Percentiles rank a stretch among this genome's conserved stretches.
These are phyloP conservation scores for Meandrina meandrites DNA, from an alignment of 92 coral and sea anemone genomes.

Conservation along the genomic window DNA sequence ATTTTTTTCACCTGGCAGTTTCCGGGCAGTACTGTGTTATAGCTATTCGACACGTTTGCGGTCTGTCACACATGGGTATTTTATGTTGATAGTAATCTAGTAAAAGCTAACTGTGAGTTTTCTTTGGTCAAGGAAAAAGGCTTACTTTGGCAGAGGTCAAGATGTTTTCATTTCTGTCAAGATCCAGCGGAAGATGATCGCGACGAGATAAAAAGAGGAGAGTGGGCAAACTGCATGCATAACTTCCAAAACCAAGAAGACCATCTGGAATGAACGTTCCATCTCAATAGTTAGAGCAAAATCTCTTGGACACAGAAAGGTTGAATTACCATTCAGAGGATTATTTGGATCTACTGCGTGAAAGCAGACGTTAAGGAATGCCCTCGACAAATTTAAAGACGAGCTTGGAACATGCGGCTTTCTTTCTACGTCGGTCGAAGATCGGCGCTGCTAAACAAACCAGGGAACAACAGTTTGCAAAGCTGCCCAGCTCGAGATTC, in stretches of 20 bases:
- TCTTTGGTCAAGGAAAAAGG: not conserved
- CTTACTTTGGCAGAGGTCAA: constrained; percentile 29
- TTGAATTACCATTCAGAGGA: not conserved
- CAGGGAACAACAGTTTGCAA: constrained; percentile 43
- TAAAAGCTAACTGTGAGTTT: not conserved
- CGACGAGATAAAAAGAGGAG: not conserved
- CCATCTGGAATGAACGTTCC: not conserved
- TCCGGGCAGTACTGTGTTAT: not conserved
- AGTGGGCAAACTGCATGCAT: constrained; percentile 11
- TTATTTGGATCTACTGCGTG: not conserved
- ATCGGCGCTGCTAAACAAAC: constrained; percentile 32
- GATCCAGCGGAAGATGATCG: not conserved
- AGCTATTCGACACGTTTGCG: not conserved
- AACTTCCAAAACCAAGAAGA: not conserved
- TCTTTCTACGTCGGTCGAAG: constrained; percentile 34
- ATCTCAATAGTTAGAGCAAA: not conserved
- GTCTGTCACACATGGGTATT: constrained; percentile 12
- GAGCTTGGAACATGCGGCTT: constrained; percentile 36
- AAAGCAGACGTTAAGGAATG: constrained; percentile 15
- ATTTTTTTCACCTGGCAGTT: not conserved
- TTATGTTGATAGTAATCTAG: constrained; percentile 31
- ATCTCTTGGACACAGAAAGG: not conserved
- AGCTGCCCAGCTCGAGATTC: constrained; percentile 29
- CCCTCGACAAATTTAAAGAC: constrained; percentile 39
- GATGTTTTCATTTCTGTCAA: not conserved